A percentile compares a stretch with the other conserved stretches of the same genome.
These are phyloP conservation scores for Papilio demoleus DNA, from an alignment of 2,888 invertebrate species.

Conservation along the genomic window DNA sequence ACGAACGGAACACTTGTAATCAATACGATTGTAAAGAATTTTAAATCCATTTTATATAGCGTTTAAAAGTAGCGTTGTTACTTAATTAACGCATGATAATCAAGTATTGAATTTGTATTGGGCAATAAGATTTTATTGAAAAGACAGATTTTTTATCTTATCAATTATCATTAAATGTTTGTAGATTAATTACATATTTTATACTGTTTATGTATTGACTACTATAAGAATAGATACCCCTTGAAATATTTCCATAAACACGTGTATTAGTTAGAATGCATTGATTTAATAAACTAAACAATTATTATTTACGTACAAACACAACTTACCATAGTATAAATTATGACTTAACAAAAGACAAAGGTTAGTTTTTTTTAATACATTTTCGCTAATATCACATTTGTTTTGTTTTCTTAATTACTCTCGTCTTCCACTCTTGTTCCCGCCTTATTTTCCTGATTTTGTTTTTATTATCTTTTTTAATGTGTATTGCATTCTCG, in stretches of 20 bases:
- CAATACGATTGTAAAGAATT: conserved; percentile 9
- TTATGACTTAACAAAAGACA: too few species aligned
- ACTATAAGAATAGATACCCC: not conserved
- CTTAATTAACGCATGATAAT: conserved; percentile 20
- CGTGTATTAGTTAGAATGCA: not conserved
- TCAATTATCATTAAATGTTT: conserved; percentile 15
- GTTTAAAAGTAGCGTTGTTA: not conserved
- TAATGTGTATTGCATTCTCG: too few species aligned
- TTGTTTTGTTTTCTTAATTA: too few species aligned
- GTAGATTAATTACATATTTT: conserved; percentile 3
- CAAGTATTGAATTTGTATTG: not conserved
- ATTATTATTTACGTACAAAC: too few species aligned
- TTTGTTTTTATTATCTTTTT: too few species aligned
- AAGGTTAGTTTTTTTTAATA: too few species aligned
- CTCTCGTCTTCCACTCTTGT: too few species aligned
- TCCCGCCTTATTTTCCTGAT: too few species aligned
- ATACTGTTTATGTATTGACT: not conserved
- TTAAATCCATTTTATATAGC: conserved; percentile 10
- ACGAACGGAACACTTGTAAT: not conserved
- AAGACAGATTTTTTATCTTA: conserved; percentile 26
- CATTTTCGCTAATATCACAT: too few species aligned
- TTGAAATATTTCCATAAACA: not conserved
- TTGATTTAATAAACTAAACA: too few species aligned
- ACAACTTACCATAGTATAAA: too few species aligned
- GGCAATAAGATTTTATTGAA: conserved; percentile 25